phyloP scores from a whole-genome alignment of 2,888 invertebrate genomes.

The Belgica antarctica region DNA sequence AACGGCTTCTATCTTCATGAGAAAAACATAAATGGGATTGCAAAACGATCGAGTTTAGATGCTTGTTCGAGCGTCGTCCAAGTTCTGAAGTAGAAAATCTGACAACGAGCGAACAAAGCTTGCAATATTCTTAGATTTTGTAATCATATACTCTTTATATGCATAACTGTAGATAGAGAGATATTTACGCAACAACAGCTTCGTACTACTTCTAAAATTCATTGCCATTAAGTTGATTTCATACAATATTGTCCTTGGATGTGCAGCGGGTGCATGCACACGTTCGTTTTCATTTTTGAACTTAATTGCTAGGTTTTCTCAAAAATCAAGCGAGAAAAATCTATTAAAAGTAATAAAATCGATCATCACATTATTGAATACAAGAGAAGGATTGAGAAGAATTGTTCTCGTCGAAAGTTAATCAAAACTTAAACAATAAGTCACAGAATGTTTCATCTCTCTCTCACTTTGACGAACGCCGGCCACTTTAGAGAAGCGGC shows the following conservation, averaged over 20 bases:
- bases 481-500: slow-evolving; percentile 49
- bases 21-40: too few species aligned
- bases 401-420: slow-evolving; percentile 7
- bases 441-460: not conserved
- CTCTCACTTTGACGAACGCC: not conserved
- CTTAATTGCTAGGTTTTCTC: too few species aligned
- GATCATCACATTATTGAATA: slow-evolving; percentile 18
- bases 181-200: not conserved
- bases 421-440: not conserved
- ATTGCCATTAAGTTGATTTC: slow-evolving; percentile 22
- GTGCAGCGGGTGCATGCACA: too few species aligned
- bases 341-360: slow-evolving; percentile 26
- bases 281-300: too few species aligned
- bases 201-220: slow-evolving; percentile 8
- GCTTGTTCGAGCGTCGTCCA: too few species aligned
- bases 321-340: too few species aligned
- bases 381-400: not conserved
- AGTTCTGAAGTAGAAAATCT: too few species aligned
- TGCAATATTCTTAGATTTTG: too few species aligned
- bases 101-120: too few species aligned
- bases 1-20: too few species aligned
- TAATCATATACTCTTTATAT: not conserved
- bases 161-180: slow-evolving; percentile 5
- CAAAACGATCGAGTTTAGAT: too few species aligned
- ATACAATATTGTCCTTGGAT: too few species aligned